Base-by-base conservation (phyloP, 2,113 vertebrate genomes). In the Calidris pygmaea region DNA sequence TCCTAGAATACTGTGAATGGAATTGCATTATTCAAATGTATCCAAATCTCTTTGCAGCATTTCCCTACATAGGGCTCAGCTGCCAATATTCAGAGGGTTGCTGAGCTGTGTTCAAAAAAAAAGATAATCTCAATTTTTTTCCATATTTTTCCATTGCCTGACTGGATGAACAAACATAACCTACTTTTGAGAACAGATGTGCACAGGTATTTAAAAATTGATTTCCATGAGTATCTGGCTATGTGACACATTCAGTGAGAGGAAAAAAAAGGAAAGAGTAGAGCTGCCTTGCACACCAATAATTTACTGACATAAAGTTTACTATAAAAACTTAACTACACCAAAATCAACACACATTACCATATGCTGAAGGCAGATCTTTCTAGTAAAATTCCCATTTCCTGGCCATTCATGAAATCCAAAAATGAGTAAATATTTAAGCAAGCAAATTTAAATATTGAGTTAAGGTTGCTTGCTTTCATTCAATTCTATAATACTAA, bases 131-230 rank as follows among this genome's bases (percentile, higher is more conserved):
- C 35, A 12, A 23, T 48, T 48, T 23, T 48, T 48, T 48, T 48
- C 48, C 48, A 14, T 77, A 22, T 62, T 96, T 97, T 70, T 80
- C 48, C 30, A n/a, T 73, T 84, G 83, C 75, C 68, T 93, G 67
- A 92, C 55, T 90, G 62, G 39, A 70, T 86, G 85, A 96, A 88
- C 48, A 83, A 92, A 82, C 19, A 48, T 77, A 96, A 84, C 85
- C 85, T 93, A 86, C 67, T 93, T 94, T 72, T 88, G 55, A 35
- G 78, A 74, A 82, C 13, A 91, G 52, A 43, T 35, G 21, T 7
- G 53, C 39, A 92, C 39, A 16, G 70, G 47, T 94, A 86, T 68
- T 95, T 93, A 94, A 94, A 96, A 93, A 88, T 60, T 91, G 7
- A 86, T 95, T 95, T 88, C 47, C 27, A 3, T 14, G 50, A 59